phyloP scores from a whole-genome alignment of 2,888 invertebrate genomes.

The Plusia festucae region DNA sequence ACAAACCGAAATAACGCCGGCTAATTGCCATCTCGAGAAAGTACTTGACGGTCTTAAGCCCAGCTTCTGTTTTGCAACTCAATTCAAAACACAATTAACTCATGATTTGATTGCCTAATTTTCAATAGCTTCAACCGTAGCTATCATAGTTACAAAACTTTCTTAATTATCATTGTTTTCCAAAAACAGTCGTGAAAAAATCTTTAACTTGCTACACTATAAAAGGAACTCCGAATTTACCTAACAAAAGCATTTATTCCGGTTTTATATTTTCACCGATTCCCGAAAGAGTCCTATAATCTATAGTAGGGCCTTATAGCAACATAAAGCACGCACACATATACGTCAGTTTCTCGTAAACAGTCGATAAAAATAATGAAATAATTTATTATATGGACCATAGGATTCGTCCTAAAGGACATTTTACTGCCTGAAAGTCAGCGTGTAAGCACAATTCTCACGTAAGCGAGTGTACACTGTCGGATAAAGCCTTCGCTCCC shows the following conservation, averaged over 20 bases:
- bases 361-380: conserved; percentile 59
- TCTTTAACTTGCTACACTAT: not conserved
- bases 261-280: not conserved
- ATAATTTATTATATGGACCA: conserved; percentile 55
- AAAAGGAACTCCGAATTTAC: not conserved
- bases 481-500: conserved; percentile 39
- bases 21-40: not conserved
- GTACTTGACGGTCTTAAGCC: not conserved
- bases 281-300: not conserved
- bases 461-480: conserved; percentile 49
- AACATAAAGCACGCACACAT: conserved; percentile 20
- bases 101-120: not conserved
- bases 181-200: not conserved
- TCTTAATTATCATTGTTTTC: not conserved
- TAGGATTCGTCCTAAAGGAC: conserved; percentile 47
- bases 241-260: not conserved
- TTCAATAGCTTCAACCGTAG: not conserved
- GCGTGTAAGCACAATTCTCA: conserved; percentile 49
- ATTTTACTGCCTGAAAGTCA: conserved; percentile 54
- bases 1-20: not conserved
- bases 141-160: not conserved
- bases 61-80: not conserved
- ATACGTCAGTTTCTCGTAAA: conserved; percentile 43
- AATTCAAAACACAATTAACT: not conserved
- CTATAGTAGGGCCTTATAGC: not conserved